Conservation (phyloP, 1,140 invertebrate genomes). For the Lethrus apterus region DNA sequence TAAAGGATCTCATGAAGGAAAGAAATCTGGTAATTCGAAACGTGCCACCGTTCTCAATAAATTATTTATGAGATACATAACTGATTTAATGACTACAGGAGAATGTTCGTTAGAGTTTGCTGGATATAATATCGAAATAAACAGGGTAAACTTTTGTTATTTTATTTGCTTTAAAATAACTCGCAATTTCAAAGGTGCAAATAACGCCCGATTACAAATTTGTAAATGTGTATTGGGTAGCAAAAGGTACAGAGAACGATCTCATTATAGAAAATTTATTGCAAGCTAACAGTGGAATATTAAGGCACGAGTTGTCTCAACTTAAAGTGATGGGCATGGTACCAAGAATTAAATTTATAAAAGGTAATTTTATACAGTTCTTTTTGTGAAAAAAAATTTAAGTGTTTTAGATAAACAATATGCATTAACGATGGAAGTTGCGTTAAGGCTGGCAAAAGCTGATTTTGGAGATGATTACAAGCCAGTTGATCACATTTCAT, state of each 20-base stretch:
- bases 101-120: constrained; percentile 50
- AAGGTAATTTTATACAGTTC: constrained; percentile 42
- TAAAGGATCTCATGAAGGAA: too few relatives aligned
- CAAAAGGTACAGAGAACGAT: constrained; percentile 43
- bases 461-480: constrained; percentile 56
- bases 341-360: constrained; percentile 63
- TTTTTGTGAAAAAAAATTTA: too few relatives aligned
- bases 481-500: constrained; percentile 40
- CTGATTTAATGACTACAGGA: constrained; percentile 64
- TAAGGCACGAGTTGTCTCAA: constrained; percentile 62
- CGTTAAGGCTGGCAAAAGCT: constrained; percentile 47
- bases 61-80: constrained; percentile 71
- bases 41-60: constrained; percentile 62
- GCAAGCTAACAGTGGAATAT: constrained; percentile 43
- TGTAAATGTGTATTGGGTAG: constrained; percentile 63
- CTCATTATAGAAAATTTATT: constrained; percentile 48
- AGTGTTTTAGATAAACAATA: constrained; percentile 48
- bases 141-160: constrained; percentile 42
- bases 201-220: constrained; percentile 54
- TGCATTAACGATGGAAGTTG: constrained; percentile 46
- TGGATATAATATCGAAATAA: constrained; percentile 61
- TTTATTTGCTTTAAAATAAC: constrained; percentile 18
- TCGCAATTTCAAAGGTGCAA: constrained; percentile 46
- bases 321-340: constrained; percentile 61
- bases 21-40: too few relatives aligned